These are phyloP conservation scores for Philaenus spumarius DNA, from an alignment of 1,140 invertebrate species.

Conservation along the genomic window DNA sequence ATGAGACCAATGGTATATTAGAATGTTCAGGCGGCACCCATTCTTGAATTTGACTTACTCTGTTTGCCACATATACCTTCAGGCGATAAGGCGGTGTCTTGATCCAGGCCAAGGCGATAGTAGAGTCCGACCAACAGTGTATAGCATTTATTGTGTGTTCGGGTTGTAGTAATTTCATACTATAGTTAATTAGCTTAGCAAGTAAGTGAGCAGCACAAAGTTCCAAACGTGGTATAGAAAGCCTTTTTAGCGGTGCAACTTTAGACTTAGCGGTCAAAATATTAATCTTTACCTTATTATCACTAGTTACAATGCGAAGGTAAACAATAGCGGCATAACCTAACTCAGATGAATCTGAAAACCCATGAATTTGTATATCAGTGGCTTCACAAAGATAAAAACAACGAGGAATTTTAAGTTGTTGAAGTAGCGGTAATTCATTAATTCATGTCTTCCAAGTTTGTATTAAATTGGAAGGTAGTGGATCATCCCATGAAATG, in stretches of 20 bases:
- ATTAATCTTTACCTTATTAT: no score
- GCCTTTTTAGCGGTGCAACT: constrained; percentile 9
- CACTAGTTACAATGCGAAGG: not conserved
- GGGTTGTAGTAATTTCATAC: not conserved
- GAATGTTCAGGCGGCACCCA: not conserved
- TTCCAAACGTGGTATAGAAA: constrained; percentile 2
- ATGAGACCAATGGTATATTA: no score
- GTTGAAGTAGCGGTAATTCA: not conserved
- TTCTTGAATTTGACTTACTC: constrained; percentile 8
- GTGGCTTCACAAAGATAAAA: not conserved
- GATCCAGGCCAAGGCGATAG: constrained; percentile 16
- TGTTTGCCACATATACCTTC: constrained; percentile 14
- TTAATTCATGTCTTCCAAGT: not conserved
- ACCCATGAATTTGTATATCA: no score
- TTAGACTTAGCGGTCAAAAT: constrained; percentile 4
- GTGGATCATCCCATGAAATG: not conserved
- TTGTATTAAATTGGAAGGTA: not conserved
- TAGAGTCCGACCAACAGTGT: constrained; percentile 13
- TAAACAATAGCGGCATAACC: not conserved
- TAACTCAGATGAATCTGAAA: not conserved
- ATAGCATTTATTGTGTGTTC: not conserved
- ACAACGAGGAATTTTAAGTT: not conserved
- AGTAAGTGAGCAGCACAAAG: not conserved
- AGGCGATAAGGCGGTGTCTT: constrained; percentile 2
- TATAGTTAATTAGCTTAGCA: constrained; percentile 2